Evolutionary conservation across 2,888 invertebrate species (phyloP), one percentile per base, ranked within the genome.

Genomic region (Drosophila infuscata): DNA sequence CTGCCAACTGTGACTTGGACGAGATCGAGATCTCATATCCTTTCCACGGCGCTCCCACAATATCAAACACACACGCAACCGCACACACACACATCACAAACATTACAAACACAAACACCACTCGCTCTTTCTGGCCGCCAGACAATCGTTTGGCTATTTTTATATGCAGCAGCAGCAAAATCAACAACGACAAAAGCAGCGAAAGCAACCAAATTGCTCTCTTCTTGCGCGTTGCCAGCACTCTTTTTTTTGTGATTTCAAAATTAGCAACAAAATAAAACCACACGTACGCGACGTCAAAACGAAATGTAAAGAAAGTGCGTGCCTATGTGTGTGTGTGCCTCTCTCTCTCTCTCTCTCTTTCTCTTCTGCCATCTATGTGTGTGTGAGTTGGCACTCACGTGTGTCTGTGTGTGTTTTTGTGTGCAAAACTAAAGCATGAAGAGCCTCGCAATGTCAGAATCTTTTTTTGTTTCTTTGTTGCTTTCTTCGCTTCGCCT

Each of bases 201-300:
- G 53, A 70, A 53, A 60, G 35, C 74, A 65, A 57, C 41, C 48
- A 60, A 46, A 78, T 69, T 62, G 69, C 65, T 73, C 78, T 68
- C 61, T 60, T 52, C 36, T 53, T 59, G 49, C 46, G 30, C 30
- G 32, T 67, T 60, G 36, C 33, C 56, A 58, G 43, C 52, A 48
- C 48, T 61, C 46, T 72, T 74, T 68, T 65, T 36, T 63, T 71
- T 69, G 74, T 70, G 54, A 66, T 85, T 88, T 88, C 62, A 69
- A 84, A 82, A 84, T 84, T 75, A 82, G 85, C 85, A 84, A 83
- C 88, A 88, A 85, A 70, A 79, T 81, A 78, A 78, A 76, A 70
- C 54, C 74, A 73, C 60, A 77, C 67, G 62, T 73, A 81, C 65
- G 59, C 63, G 32, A 67, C 29, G 48, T 49, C 57, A 58, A 71